Base-by-base conservation (phyloP, 2,888 invertebrate species). In the Ischnura elegans region DNA sequence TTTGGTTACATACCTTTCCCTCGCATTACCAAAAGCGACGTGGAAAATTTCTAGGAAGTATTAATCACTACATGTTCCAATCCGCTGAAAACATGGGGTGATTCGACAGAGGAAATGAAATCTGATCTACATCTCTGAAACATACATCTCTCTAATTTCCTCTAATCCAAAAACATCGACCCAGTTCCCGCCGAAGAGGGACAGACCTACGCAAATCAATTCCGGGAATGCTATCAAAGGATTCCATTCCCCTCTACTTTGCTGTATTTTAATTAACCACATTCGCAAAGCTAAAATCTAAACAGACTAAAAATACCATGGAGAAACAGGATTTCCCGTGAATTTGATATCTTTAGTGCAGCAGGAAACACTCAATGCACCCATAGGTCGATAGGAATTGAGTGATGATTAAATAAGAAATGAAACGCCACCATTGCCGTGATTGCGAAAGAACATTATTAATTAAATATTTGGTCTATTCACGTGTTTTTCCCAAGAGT, bases 1-100 rank as follows among this genome's bases (percentile, higher is more conserved):
- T 36, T 76, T 76, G 36, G 36, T 76, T 76, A 76, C n/a, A n/a
- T n/a, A n/a, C 29, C 76, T 76, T 76, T 29, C 13, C 3, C 29
- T 13, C 13, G 29, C 76, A 76, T 76, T 36, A 36, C 16, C 13
- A 36, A 76, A 76, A 8, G 6, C 36, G 29, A 2, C 36, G 36
- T 13, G 76, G 10, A 0, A 36, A 76, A 16, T 76, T 29, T 0
- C 36, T 8, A 29, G 36, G 76, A 76, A 76, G 36, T 76, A 76
- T 76, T 76, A 76, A 76, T 76, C 76, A 36, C 76, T 76, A 36
- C 76, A 76, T 76, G 29, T 76, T 76, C 76, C 76, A 36, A 29
- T 76, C 66, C 29, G 29, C 0, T 2, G 29, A 76, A n/a, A 76
- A 10, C 66, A 29, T 6, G 4, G 16, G 66, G 66, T 76, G 36